These are phyloP conservation scores for Dysmachus trigonus DNA, from an alignment of 2,888 invertebrate species.

Conservation along the genomic window DNA sequence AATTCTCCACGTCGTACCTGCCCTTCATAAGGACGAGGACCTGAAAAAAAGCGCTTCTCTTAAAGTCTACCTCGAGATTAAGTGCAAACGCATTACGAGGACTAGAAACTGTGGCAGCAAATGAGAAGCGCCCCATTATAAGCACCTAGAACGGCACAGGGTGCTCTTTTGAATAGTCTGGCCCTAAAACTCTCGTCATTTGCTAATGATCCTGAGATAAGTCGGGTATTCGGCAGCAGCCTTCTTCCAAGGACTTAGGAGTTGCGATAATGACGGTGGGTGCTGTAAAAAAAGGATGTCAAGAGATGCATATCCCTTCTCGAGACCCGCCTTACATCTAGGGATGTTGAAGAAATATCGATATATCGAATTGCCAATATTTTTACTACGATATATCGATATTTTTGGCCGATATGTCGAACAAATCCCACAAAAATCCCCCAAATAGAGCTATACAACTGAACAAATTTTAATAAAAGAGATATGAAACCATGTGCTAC, in stretches of 20 bases:
- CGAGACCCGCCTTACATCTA: neutral
- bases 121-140: neutral
- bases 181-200: neutral
- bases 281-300: slow-evolving; percentile 7
- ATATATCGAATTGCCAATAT: too few species aligned
- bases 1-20: neutral
- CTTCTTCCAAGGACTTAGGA: neutral
- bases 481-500: too few species aligned
- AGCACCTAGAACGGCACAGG: neutral
- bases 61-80: neutral
- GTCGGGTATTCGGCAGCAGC: neutral
- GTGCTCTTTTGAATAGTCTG: neutral
- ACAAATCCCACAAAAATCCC: too few species aligned
- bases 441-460: too few species aligned
- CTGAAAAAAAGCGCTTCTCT: neutral
- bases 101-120: slow-evolving; percentile 16
- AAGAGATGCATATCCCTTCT: neutral
- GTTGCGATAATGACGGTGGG: neutral
- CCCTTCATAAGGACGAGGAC: neutral
- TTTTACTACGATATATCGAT: too few species aligned
- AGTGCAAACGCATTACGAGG: slow-evolving; percentile 26
- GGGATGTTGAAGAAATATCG: too few species aligned
- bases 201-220: slow-evolving; percentile 33
- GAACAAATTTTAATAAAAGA: too few species aligned
- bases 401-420: too few species aligned